Evolutionary conservation across 2,797 vertebrate genomes (phyloP).

Genomic region (Alfaro cultratus): DNA sequence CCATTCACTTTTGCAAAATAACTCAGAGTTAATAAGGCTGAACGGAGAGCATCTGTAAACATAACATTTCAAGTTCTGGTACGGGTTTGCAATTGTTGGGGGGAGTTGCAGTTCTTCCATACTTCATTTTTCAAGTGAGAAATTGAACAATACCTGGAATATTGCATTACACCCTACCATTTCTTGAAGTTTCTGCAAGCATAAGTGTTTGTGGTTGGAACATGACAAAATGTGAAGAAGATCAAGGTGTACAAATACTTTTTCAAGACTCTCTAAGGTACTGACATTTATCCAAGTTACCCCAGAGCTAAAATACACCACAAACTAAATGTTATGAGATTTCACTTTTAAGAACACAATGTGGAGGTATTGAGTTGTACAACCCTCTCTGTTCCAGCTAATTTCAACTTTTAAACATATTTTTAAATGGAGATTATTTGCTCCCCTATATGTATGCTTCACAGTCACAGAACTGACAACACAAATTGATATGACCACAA

Average conservation of each 20-base stretch:
- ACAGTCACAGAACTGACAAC: constrained; percentile 82
- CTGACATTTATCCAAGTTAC: not conserved
- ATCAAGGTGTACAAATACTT: not conserved
- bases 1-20: not conserved
- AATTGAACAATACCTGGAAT: not conserved
- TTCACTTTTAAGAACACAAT: constrained; percentile 1
- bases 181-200: not conserved
- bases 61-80: not conserved
- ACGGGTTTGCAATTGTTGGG: not conserved
- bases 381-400: not conserved
- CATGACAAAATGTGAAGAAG: not conserved
- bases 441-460: constrained; percentile 44
- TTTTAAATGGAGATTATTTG: constrained; percentile 82
- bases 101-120: not conserved
- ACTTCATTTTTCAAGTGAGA: not conserved
- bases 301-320: not conserved
- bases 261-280: not conserved
- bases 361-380: not conserved
- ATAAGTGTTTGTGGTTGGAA: not conserved
- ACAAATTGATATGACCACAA: constrained; percentile 85
- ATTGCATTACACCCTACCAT: not conserved
- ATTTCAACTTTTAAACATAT: constrained; percentile 23
- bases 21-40: not conserved
- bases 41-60: not conserved
- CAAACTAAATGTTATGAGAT: not conserved